phyloP scores from a whole-genome alignment of 2,888 invertebrate species.

The Alsophila aescularia region DNA sequence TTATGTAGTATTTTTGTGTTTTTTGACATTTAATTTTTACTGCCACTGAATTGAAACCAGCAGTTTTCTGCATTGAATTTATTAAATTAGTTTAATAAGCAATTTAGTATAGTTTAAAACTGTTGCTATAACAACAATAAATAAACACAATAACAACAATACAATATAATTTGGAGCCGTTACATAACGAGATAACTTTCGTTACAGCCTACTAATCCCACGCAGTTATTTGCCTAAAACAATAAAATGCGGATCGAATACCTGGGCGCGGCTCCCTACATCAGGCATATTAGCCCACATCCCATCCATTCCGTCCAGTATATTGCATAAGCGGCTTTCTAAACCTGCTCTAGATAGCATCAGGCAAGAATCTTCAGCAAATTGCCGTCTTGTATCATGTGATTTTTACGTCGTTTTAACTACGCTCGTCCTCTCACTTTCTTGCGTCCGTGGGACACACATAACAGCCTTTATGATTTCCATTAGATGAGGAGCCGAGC shows the following conservation, averaged over 20 bases:
- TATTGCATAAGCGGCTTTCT: constrained; percentile 45
- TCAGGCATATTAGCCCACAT: constrained; percentile 6
- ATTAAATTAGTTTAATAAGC: too few species aligned
- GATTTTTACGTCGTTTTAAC: constrained; percentile 35
- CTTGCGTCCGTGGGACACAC: constrained; percentile 53
- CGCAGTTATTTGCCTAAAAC: constrained; percentile 24
- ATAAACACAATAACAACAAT: neutral
- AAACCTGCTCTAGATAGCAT: constrained; percentile 37
- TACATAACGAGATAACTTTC: constrained; percentile 12
- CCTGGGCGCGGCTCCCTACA: neutral
- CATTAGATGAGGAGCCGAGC: constrained; percentile 57
- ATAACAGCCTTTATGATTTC: constrained; percentile 63
- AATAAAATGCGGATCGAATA: constrained; percentile 11
- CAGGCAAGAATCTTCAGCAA: constrained; percentile 25
- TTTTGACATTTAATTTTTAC: neutral
- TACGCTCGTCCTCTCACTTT: constrained; percentile 72
- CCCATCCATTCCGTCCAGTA: constrained; percentile 8
- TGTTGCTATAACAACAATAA: neutral
- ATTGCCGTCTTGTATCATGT: constrained; percentile 26
- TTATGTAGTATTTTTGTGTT: neutral
- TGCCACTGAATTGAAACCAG: too few species aligned
- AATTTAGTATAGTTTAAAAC: too few species aligned
- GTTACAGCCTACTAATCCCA: constrained; percentile 16
- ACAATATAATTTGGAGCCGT: too few species aligned
- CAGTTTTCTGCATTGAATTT: too few species aligned